Evolutionary conservation across 1,140 invertebrate genomes (phyloP), one percentile per base, ranked within the genome.

Genomic region (Acyrthosiphon pisum): DNA sequence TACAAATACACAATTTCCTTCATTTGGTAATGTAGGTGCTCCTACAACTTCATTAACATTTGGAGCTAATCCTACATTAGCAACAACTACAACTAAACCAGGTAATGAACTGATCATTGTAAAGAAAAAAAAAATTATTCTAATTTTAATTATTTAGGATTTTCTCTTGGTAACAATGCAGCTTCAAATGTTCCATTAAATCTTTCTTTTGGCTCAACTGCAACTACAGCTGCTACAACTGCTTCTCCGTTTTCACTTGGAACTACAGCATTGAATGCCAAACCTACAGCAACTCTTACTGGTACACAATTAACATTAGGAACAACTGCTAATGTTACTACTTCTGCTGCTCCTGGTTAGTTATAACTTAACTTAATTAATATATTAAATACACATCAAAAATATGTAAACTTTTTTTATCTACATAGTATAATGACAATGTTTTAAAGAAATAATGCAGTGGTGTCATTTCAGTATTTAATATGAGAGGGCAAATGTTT

Each of bases 261-360:
- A 93, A 56, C 81, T 86, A 1, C 81, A 53, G 50, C 81, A 41
- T 23, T 22, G 50, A 93, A 93, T 44, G 18, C 6, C 14, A 93
- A 83, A 93, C 53, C 76, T 56, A 41, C 48, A 41, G 48, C 26
- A 22, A 6, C 91, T 18, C 37, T 83, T 35, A 44, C 76, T 26
- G 35, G 91, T 56, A 56, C 81, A 56, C 91, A 84, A 84, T 93
- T 93, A 37, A 93, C 91, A 56, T 93, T 93, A 53, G 91, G 91
- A 53, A 37, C 46, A 30, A 50, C 48, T 84, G 14, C 48, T 53
- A 83, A 81, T 81, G 76, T 81, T 37, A 92, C 76, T 53, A 86
- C 91, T 83, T 44, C 91, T 56, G n/a, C 35, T 56, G 37, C 81
- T 53, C 81, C 91, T n/a, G 81, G 91, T 93, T 23, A 30, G 89